Evolutionary conservation across 2,797 vertebrate species (phyloP), one percentile per base, ranked within the genome.

Genomic region (Silurus lanzhouensis): DNA sequence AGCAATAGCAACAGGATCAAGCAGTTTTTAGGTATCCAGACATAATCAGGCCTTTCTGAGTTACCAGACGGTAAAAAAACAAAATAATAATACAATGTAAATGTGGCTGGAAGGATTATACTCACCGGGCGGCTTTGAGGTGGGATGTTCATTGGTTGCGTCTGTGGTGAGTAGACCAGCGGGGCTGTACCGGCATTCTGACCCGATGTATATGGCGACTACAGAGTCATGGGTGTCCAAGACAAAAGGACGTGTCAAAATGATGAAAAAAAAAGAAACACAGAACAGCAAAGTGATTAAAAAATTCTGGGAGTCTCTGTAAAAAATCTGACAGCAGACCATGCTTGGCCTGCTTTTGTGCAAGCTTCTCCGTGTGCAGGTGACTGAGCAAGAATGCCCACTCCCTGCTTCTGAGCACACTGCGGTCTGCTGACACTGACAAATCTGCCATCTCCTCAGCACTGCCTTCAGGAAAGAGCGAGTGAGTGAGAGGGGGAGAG

Each of bases 81-180:
- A 44, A 0, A 48, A 25, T 20, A 3, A 38, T 3, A 8, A n/a
- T 9, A 44, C 52, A 48, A 61, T 5, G 31, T 22, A 58, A 57
- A 31, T 2, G 7, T 5, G 48, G 14, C 20, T 13, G 3, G 14
- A 83, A 78, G 0, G 14, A n/a, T 52, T 17, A 15, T 55, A 95
- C 97, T 98, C 95, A 99, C 98, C 95, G 97, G 97, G 94, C 98
- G 97, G 91, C 95, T 97, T 92, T 99, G 98, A 94, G 96, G 97
- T 94, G 99, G 98, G 68, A 97, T 95, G 94, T 96, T 99, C 97
- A 99, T 99, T 95, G 96, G 96, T 90, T 99, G 98, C 82, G 97
- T 96, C 92, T 96, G 96, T 89, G 97, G 94, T 91, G 97, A 96
- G 92, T 98, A 99, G 91, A 99, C 97, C 93, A 99, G 81, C 1